Evolutionary conservation across 1,140 invertebrate genomes (phyloP).

Genomic region (Sinonovacula constricta): DNA sequence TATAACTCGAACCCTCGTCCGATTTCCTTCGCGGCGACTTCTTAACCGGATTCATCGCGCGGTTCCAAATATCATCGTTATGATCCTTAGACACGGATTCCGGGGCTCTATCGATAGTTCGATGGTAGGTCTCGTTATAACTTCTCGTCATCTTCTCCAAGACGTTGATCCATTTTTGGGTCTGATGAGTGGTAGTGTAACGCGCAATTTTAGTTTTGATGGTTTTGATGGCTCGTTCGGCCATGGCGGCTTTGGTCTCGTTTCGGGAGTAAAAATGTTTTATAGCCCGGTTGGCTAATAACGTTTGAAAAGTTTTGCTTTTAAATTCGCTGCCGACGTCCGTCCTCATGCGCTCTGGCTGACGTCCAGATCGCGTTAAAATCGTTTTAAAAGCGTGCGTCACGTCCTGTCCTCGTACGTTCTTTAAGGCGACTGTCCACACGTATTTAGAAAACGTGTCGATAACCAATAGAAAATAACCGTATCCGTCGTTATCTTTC

Average conservation of each 20-base stretch:
- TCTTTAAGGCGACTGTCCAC: neutral
- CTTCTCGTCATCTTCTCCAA: neutral
- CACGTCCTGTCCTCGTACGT: neutral
- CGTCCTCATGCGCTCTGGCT: neutral
- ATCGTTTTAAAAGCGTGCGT: neutral
- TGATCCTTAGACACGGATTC: neutral
- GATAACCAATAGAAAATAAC: neutral
- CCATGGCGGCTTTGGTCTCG: constrained; percentile 13
- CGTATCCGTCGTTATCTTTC: constrained; percentile 5
- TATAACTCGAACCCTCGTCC: too few relatives aligned
- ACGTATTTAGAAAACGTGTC: constrained; percentile 14
- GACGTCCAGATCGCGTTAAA: neutral
- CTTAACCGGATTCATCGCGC: neutral
- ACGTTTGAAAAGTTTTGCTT: neutral
- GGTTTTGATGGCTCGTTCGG: constrained; percentile 14
- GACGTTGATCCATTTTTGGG: too few relatives aligned
- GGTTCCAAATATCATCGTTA: neutral
- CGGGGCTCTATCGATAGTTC: neutral
- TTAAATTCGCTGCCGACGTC: constrained; percentile 10
- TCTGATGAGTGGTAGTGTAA: constrained; percentile 11
- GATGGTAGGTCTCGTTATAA: constrained; percentile 10
- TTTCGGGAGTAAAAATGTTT: constrained; percentile 3
- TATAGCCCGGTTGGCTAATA: neutral
- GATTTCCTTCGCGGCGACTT: neutral
- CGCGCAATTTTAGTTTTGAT: constrained; percentile 13